Evolutionary conservation across 1,140 invertebrate genomes (phyloP), one percentile per base, ranked within the genome.

Genomic region (Aphis craccivora): DNA sequence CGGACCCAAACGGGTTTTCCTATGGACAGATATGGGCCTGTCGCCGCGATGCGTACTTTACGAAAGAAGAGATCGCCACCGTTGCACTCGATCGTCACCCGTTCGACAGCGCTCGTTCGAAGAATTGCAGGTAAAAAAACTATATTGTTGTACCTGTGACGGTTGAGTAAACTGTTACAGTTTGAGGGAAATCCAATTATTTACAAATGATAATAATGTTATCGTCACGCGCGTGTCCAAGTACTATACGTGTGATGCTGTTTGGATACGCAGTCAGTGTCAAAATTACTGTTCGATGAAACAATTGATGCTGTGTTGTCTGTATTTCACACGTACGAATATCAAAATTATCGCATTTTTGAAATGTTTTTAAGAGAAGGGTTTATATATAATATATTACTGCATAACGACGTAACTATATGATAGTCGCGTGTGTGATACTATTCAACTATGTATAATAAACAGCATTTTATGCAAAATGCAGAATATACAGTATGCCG

Each of bases 1-100:
- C 43, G 90, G 20, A 93, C 91, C 5, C 91, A 81, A 30, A 93
- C 91, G 43, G 91, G 91, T 18, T 93, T 93, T 83, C 91, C 91
- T 6, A 53, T 93, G 48, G 76, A 93, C 1, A 93, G 91, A 37
- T 93, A 93, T 7, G 91, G 91, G 11, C 18, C 91, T n/a, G 37
- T 76, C 11, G 30, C 67, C 23, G 20, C 22, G 25, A 14, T 37
- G 48, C 48, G 14, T 51, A 51, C 48, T 51, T 51, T 51, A 35
- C 53, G 40, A 55, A 84, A 93, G 22, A 93, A 86, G 37, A 84
- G 14, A 35, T 22, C 35, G 1, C 40, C 37, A 11, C 35, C 55
- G 51, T 11, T 89, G 1, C 35, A 40, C 22, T 51, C 45, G 22
- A 89, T 89, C 8, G 20, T 53, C 3, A 18, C 30, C 48, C 87